Percentiles rank a stretch among this genome's conserved stretches.
Evolutionary conservation across 2,113 vertebrate species (phyloP).

Genomic region (Osmerus mordax): DNA sequence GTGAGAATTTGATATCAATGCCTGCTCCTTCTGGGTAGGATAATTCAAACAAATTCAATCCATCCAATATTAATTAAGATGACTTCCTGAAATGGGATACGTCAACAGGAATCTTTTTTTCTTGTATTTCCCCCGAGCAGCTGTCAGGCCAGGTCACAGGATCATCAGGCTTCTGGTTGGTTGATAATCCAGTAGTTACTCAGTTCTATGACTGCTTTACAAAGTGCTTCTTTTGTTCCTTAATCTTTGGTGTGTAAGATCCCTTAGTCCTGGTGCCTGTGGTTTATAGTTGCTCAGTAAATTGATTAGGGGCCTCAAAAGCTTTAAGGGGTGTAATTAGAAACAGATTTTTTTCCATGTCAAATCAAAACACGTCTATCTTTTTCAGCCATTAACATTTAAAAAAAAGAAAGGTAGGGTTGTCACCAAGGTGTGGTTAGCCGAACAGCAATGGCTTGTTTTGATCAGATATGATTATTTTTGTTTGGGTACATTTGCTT

Average conservation of each 20-base stretch:
- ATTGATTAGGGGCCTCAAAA: conserved; percentile 1
- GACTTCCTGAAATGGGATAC: neutral
- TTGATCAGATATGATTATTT: neutral
- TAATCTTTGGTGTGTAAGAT: conserved; percentile 2
- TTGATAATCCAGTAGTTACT: neutral
- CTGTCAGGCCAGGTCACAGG: neutral
- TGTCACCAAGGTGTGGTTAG: neutral
- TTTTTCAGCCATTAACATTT: neutral
- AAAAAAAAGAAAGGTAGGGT: neutral
- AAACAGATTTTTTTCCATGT: neutral
- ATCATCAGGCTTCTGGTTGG: too few species aligned
- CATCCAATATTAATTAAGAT: neutral
- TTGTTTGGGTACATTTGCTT: neutral
- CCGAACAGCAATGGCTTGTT: neutral
- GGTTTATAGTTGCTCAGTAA: conserved; percentile 3
- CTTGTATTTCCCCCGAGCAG: neutral
- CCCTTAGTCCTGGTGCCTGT: neutral
- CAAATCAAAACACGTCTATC: neutral
- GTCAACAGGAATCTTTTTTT: neutral
- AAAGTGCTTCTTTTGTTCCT: neutral
- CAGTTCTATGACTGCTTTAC: neutral
- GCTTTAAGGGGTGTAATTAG: neutral
- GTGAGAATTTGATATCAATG: too few species aligned
- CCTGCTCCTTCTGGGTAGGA: too few species aligned
- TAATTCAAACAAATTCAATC: neutral